Conservation (phyloP, 1,140 invertebrate genomes). For the Temnothorax curvispinosus region DNA sequence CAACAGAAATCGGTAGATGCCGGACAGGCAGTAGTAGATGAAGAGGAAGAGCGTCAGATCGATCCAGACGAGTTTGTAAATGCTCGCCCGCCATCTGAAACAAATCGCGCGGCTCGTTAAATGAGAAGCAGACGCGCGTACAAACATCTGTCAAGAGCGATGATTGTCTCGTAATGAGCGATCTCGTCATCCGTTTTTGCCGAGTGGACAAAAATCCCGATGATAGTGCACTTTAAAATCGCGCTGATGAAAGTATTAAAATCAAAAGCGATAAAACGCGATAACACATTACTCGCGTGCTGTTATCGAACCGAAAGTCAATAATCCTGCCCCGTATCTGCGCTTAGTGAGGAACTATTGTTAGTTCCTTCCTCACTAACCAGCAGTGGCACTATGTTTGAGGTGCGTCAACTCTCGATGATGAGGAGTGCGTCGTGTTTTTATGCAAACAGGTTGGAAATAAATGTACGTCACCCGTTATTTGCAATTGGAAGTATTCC, state of each 20-base stretch:
- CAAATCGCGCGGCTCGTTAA: constrained; percentile 28
- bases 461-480: not conserved
- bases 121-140: not conserved
- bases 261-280: not conserved
- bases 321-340: constrained; percentile 8
- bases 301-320: constrained; percentile 33
- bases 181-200: not conserved
- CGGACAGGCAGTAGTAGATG: constrained; percentile 88
- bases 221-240: not conserved
- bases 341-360: not conserved
- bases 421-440: not conserved
- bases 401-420: not conserved
- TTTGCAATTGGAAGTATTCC: constrained; percentile 35
- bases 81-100: constrained; percentile 90
- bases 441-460: constrained; percentile 22
- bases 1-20: constrained; percentile 87
- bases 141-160: not conserved
- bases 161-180: not conserved
- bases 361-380: not conserved
- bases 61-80: constrained; percentile 91
- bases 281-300: not conserved
- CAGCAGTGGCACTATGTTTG: not conserved
- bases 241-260: not conserved
- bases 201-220: not conserved
- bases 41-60: constrained; percentile 88